Evolutionary conservation across 2,888 invertebrate genomes (phyloP), one percentile per base, ranked within the genome.

Genomic region (Brachylomia viminalis): DNA sequence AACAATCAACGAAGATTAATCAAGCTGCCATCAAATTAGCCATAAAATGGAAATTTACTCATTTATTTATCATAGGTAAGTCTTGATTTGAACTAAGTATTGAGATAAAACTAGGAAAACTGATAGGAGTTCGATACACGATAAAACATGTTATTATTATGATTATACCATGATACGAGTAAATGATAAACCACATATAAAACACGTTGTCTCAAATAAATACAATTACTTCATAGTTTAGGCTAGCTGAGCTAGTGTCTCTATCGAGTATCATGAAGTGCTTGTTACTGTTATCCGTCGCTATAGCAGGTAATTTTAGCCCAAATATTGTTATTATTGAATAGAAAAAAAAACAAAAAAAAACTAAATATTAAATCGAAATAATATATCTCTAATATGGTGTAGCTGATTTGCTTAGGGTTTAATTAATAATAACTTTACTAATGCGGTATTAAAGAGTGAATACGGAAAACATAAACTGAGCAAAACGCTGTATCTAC

Each of bases 301-400:
- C 88, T 87, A 90, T 92, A 90, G 91, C 92, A 93, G 93, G 79
- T 80, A 80, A 76, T 54, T 47, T 62, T 56, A 38, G 1, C 8
- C 15, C 52, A 30, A 76, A 23, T 27, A 58, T 64, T 33, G 23
- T 23, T 62, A 17, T 15, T 54, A 42, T n/a, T 4, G 27, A 38
- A 67, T n/a, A 30, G 17, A 38, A 56, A 0, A 56, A 27, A 56
- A 38, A 38, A 5, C 38, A 38, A 38, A 38, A 38, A 4, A 38
- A 38, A 38, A 38, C 5, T 6, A 33, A 33, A 33, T 3, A 33
- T 33, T 33, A 5, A 6, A 4, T 38, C 38, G 6, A 38, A 38
- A 38, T 38, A 38, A 38, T 38, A 38, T 38, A 23, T 45, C 10
- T 54, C n/a, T 11, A 58, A 30, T 17, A 30, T 30, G 20, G 6